A percentile compares a stretch with the other conserved stretches of the same genome.
Evolutionary conservation across 2,113 vertebrate species (phyloP).

Genomic region (Psettodes erumei): DNA sequence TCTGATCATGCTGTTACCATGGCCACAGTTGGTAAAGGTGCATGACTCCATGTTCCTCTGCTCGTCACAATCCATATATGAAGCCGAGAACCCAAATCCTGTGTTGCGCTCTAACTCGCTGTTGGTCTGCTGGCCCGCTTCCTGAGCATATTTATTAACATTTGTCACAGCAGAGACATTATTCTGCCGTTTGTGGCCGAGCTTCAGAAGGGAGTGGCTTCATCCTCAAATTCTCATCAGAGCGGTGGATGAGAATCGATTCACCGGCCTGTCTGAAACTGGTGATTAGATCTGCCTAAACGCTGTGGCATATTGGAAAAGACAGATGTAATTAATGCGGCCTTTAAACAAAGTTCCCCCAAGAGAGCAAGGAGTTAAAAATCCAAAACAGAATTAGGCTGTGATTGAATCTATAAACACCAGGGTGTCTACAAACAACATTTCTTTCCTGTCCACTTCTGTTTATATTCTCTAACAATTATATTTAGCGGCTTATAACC

Average conservation of each 20-base stretch:
- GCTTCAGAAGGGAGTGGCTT: constrained; percentile 59
- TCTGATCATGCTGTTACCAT: constrained; percentile 79
- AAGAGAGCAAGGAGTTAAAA: constrained; percentile 31
- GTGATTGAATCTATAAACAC: constrained; percentile 7
- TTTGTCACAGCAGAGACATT: neutral
- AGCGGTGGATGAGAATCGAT: constrained; percentile 44
- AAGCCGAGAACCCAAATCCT: constrained; percentile 23
- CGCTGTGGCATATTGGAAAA: constrained; percentile 57
- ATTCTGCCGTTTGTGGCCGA: constrained; percentile 19
- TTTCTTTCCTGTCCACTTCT: neutral
- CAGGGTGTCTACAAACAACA: neutral
- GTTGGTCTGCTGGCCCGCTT: constrained; percentile 1
- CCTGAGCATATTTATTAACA: neutral
- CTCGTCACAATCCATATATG: constrained; percentile 50
- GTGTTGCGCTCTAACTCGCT: constrained; percentile 2
- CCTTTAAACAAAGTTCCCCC: constrained; percentile 55
- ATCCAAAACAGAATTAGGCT: constrained; percentile 17
- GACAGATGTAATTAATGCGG: constrained; percentile 64
- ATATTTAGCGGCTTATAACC: constrained; percentile 17
- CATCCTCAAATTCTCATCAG: constrained; percentile 50
- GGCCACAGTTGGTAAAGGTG: constrained; percentile 78
- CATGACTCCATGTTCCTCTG: constrained; percentile 63
- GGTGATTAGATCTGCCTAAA: constrained; percentile 63
- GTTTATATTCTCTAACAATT: neutral
- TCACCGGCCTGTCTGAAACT: constrained; percentile 33